phyloP scores from a whole-genome alignment of 2,888 invertebrate species.

The Pristionchus maxplancki region DNA sequence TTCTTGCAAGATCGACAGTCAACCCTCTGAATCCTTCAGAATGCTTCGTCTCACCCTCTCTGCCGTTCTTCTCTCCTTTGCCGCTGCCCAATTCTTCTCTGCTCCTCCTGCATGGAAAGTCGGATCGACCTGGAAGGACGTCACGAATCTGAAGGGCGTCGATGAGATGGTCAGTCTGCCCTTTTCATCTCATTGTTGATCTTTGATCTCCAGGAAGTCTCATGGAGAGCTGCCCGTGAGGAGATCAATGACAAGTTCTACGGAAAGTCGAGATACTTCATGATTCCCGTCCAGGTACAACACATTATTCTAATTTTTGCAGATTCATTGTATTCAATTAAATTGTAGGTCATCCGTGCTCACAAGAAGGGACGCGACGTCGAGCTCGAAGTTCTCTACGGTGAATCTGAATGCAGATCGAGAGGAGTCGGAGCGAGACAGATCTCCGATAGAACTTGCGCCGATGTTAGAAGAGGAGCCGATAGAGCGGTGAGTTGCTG shows the following conservation, averaged over 20 bases:
- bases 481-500: conserved; percentile 38
- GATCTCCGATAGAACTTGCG: conserved; percentile 48
- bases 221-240: conserved; percentile 48
- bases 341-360: conserved; percentile 42
- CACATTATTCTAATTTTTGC: not conserved
- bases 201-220: not conserved
- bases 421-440: conserved; percentile 40
- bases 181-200: not conserved
- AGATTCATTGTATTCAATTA: too few species aligned
- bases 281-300: not conserved
- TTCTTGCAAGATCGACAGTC: too few species aligned
- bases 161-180: conserved; percentile 37
- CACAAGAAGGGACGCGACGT: conserved; percentile 14
- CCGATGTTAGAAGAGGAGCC: conserved; percentile 45
- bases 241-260: conserved; percentile 50
- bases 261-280: conserved; percentile 31
- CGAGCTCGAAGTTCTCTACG: conserved; percentile 49
- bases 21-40: not conserved
- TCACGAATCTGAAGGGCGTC: conserved; percentile 42
- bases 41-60: conserved; percentile 9
- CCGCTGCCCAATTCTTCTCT: conserved; percentile 1
- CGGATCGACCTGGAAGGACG: conserved; percentile 25
- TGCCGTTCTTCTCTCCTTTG: conserved; percentile 10
- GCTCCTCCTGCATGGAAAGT: not conserved
- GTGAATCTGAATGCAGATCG: conserved; percentile 50